Evolutionary conservation across 2,888 invertebrate genomes (phyloP), one percentile per base, ranked within the genome.

Genomic region (Dugesia japonica): DNA sequence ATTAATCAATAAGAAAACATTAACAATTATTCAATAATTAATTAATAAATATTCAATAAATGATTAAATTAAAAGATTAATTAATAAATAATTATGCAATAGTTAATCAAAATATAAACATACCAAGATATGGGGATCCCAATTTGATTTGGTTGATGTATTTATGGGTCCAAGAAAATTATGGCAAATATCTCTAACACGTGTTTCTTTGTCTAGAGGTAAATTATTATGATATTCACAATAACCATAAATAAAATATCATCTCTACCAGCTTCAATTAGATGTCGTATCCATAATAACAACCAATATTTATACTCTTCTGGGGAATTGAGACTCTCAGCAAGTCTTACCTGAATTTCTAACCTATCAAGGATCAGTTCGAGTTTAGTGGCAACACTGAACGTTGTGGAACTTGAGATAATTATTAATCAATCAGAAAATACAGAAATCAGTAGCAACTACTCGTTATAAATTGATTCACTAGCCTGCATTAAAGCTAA

Each of bases 261-360:
- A n/a, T n/a, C n/a, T n/a, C n/a, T 56, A 75, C 75, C 75, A 75
- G 42, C 75, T 71, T 75, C 42, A 56, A 76, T 76, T 17, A 76
- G 28, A 17, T 76, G 76, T 26, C 76, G 71, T 1, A 31, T 26
- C n/a, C 72, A 26, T 1, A 71, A 13, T 4, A 71, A 26, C n/a
- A 72, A 28, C 76, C 76, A 76, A 26, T 71, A 76, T 31, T 31
- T 26, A 9, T 26, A 71, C 23, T 76, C 76, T 26, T 76, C 76
- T 4, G 28, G 33, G 1, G 76, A 76, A 9, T 23, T 1, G 4
- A 76, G 76, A n/a, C 71, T 31, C 28, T 72, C 71, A n/a, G 76
- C 71, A 26, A 28, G 33, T 23, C 26, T 28, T 13, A 76, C 72
- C 33, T 76, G 76, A 28, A 28, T 71, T 56, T 76, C 76, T 17